Percentiles rank a stretch among this genome's conserved stretches.
These are phyloP conservation scores for Pheosia tremula DNA, from an alignment of 2,888 invertebrate species.

Conservation along the genomic window DNA sequence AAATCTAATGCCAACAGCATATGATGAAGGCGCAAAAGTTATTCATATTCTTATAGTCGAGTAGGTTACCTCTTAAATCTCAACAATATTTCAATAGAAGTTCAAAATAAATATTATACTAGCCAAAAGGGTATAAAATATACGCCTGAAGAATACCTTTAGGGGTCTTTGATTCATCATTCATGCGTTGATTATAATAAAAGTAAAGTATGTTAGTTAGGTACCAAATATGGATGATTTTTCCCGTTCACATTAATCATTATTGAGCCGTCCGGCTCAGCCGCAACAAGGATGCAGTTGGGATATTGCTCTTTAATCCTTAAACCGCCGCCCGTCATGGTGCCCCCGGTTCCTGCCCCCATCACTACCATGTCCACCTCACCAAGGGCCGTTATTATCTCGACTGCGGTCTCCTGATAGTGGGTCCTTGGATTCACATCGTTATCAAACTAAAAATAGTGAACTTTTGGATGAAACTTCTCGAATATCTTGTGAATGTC, in stretches of 20 bases:
- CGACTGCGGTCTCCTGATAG: constrained; percentile 95
- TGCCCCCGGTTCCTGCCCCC: constrained; percentile 97
- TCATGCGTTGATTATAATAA: too few species aligned
- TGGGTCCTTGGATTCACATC: constrained; percentile 96
- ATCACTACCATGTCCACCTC: constrained; percentile 91
- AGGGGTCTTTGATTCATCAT: too few species aligned
- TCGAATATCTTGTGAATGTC: too few species aligned
- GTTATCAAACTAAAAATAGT: constrained; percentile 89
- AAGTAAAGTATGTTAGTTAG: constrained; percentile 2
- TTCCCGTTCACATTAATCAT: constrained; percentile 40
- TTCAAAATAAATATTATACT: too few species aligned
- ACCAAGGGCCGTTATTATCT: constrained; percentile 89
- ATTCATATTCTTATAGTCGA: too few species aligned
- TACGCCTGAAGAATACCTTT: too few species aligned
- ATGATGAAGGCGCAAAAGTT: too few species aligned
- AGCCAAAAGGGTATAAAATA: too few species aligned
- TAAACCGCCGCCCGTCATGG: constrained; percentile 93
- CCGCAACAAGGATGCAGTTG: constrained; percentile 89
- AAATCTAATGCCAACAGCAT: too few species aligned
- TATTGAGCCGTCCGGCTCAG: constrained; percentile 94
- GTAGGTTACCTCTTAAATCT: too few species aligned
- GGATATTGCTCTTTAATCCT: constrained; percentile 93
- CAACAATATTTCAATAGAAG: too few species aligned
- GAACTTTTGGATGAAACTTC: too few species aligned
- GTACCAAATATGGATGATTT: constrained; percentile 45